Percentiles rank a stretch among this genome's conserved stretches.
These are phyloP conservation scores for Aphodius granarius DNA, from an alignment of 2,888 invertebrate genomes.

Conservation along the genomic window DNA sequence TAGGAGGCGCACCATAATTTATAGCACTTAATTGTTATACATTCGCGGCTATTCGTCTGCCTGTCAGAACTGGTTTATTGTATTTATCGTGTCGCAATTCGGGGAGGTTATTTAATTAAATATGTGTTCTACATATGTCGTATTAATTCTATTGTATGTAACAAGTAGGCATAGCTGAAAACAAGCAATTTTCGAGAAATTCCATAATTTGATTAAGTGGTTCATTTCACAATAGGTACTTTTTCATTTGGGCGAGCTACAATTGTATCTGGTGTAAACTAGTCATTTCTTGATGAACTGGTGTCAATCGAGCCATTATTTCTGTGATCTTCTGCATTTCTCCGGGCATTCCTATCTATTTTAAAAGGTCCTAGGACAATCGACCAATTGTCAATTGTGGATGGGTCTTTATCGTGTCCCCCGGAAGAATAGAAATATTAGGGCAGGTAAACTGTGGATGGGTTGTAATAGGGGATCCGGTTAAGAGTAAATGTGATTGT, in stretches of 20 bases:
- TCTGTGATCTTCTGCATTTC: no score
- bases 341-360: no score
- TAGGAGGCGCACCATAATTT: conserved; percentile 27
- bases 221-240: no score
- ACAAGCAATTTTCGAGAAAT: background rate
- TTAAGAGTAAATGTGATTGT: background rate
- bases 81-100: conserved; percentile 9
- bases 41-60: background rate
- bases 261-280: background rate
- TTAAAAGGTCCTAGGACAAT: no score
- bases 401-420: no score
- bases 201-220: background rate
- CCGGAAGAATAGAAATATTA: no score
- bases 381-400: no score
- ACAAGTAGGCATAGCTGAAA: background rate
- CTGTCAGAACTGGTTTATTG: background rate
- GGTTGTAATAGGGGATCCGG: background rate
- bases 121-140: background rate
- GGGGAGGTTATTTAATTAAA: background rate
- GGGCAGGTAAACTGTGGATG: no score
- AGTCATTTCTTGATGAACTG: background rate
- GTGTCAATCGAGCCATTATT: no score
- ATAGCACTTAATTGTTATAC: conserved; percentile 23
- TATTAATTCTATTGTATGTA: conserved; percentile 8
- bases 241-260: background rate